Conservation (phyloP, 2,797 vertebrate species). For the Acanthiza pusilla region DNA sequence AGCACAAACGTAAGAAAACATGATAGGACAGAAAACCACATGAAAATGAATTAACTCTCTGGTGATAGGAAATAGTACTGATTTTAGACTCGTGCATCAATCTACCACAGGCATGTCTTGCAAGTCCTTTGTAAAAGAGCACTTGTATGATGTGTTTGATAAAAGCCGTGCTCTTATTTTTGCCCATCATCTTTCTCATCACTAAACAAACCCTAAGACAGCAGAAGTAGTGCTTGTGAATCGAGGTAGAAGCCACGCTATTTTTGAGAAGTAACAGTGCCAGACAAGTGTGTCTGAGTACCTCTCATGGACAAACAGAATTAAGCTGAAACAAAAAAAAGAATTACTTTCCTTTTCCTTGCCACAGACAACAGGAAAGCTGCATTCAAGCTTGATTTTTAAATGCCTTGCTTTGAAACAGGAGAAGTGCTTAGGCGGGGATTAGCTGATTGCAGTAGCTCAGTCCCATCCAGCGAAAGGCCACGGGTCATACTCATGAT, state of each 20-base stretch:
- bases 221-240: neutral
- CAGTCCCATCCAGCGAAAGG: neutral
- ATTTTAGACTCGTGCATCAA: neutral
- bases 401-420: neutral
- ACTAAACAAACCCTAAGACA: neutral
- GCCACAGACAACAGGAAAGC: neutral
- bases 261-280: neutral
- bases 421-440: neutral
- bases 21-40: neutral
- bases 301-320: neutral
- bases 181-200: neutral
- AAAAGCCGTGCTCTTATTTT: neutral
- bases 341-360: neutral
- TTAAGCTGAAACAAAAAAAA: neutral
- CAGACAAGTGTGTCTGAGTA: neutral
- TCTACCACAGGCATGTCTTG: neutral
- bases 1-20: neutral
- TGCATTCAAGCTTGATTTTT: neutral
- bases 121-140: neutral
- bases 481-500: neutral
- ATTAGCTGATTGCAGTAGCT: neutral
- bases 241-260: rapidly evolving
- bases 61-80: neutral
- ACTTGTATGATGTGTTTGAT: neutral
- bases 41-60: neutral